Evolutionary conservation across 2,888 invertebrate species (phyloP).

Genomic region (Tortricodes alternella): DNA sequence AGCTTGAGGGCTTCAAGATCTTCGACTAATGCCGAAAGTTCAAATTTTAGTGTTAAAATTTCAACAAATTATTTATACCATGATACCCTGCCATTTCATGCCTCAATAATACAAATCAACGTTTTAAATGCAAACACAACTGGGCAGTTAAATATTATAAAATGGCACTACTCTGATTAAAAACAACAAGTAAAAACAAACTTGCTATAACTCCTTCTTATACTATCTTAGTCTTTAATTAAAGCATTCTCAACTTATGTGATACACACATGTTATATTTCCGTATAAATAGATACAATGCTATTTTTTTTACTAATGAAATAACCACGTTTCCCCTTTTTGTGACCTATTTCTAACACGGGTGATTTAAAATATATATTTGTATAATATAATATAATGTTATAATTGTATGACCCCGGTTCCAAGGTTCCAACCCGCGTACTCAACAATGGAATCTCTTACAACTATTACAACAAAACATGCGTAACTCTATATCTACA

Average conservation of each 20-base stretch:
- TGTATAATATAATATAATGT: conserved; percentile 33
- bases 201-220: conserved; percentile 49
- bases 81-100: conserved; percentile 78
- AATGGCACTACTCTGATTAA: conserved; percentile 66
- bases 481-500: conserved; percentile 44
- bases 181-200: conserved; percentile 40
- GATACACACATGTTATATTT: conserved; percentile 50
- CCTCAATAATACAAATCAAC: conserved; percentile 50
- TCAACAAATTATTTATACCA: conserved; percentile 43
- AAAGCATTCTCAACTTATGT: conserved; percentile 73
- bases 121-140: conserved; percentile 58
- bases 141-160: conserved; percentile 44
- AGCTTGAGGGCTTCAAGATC: neutral
- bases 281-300: conserved; percentile 33
- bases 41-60: neutral
- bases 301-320: conserved; percentile 27
- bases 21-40: neutral
- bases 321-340: conserved; percentile 31
- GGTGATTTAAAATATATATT: conserved; percentile 34
- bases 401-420: neutral
- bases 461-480: conserved; percentile 34
- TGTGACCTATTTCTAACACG: conserved; percentile 45
- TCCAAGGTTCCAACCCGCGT: conserved; percentile 3
- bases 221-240: conserved; percentile 77
- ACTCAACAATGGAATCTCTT: conserved; percentile 23